Conservation (phyloP, 2,797 vertebrate genomes). For the Anableps anableps region DNA sequence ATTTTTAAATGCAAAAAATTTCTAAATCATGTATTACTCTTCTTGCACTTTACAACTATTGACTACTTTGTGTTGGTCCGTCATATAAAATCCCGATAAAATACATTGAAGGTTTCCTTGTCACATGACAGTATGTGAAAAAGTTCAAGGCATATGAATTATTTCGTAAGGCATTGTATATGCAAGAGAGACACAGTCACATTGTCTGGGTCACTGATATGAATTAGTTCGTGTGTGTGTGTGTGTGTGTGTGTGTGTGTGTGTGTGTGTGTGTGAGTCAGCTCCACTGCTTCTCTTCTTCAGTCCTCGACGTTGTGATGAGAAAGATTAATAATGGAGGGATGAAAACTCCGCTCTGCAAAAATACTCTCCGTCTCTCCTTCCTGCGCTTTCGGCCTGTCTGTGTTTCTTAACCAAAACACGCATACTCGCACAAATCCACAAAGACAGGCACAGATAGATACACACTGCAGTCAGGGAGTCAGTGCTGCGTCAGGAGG, state of each 20-base stretch:
- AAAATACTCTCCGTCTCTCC: constrained; percentile 48
- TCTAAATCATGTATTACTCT: too few relatives aligned
- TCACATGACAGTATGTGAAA: background rate
- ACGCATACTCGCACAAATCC: constrained; percentile 21
- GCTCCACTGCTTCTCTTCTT: constrained; percentile 47
- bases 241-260: constrained; percentile 15
- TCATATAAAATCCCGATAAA: background rate
- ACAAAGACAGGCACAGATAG: constrained; percentile 34
- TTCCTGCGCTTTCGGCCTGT: constrained; percentile 41
- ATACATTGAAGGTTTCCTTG: background rate
- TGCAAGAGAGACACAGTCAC: constrained; percentile 45
- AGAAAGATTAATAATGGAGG: constrained; percentile 64
- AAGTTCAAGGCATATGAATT: background rate
- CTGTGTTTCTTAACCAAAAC: constrained; percentile 46
- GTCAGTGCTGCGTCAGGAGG: constrained; percentile 76
- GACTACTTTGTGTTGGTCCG: background rate
- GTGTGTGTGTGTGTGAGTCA: constrained; percentile 6
- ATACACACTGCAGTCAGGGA: constrained; percentile 73
- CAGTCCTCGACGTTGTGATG: constrained; percentile 44
- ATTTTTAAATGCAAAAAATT: too few relatives aligned
- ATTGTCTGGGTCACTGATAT: constrained; percentile 49
- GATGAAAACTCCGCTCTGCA: constrained; percentile 40
- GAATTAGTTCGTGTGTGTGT: constrained; percentile 9
- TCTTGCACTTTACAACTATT: too few relatives aligned
- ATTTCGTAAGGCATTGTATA: constrained; percentile 9